These are phyloP conservation scores for Autographa gamma DNA, from an alignment of 2,888 invertebrate genomes.

Conservation along the genomic window DNA sequence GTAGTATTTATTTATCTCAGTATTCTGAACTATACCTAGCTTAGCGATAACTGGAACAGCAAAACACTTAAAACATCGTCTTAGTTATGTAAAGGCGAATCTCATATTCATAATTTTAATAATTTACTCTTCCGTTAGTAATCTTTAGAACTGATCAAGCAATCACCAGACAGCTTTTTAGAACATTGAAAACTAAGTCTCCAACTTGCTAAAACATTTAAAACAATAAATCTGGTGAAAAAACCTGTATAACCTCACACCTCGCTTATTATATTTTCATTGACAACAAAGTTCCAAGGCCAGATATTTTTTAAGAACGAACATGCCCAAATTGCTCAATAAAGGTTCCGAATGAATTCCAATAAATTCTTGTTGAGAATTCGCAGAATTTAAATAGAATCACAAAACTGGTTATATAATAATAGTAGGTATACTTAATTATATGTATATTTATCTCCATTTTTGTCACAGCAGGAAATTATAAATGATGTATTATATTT, in stretches of 20 bases:
- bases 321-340: conserved; percentile 2
- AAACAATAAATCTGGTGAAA: not conserved
- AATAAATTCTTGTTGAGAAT: conserved; percentile 18
- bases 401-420: conserved; percentile 30
- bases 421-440: not conserved
- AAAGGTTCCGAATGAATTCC: conserved; percentile 13
- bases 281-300: not conserved
- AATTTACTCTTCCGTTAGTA: too few species aligned
- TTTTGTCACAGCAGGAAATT: conserved; percentile 13
- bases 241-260: not conserved
- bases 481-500: conserved; percentile 12
- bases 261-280: not conserved
- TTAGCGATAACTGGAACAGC: too few species aligned
- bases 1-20: too few species aligned
- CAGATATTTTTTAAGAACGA: not conserved
- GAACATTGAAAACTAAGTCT: not conserved
- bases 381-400: conserved; percentile 17
- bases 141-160: too few species aligned
- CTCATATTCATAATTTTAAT: too few species aligned
- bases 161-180: not conserved
- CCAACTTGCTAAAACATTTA: not conserved
- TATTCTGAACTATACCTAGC: too few species aligned
- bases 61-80: too few species aligned
- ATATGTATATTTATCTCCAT: conserved; percentile 13
- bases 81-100: too few species aligned